Evolutionary conservation across 2,888 invertebrate genomes (phyloP).

Genomic region (Scaptomyza tumidula): DNA sequence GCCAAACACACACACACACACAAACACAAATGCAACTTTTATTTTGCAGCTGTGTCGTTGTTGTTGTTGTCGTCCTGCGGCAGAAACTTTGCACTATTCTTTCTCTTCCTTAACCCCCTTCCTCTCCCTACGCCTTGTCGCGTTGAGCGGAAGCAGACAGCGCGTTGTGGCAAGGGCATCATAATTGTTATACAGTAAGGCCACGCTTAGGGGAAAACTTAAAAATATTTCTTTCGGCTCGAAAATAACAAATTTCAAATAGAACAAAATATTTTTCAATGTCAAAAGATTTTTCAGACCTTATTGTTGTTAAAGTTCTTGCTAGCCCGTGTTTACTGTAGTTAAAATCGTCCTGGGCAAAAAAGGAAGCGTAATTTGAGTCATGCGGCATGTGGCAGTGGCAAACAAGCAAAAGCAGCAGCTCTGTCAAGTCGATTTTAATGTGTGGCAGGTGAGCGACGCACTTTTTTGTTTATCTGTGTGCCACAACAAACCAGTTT

Average conservation of each 20-base stretch:
- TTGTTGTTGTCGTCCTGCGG: conserved; percentile 21
- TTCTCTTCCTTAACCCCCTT: neutral
- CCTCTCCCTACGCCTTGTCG: neutral
- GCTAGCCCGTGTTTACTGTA: neutral
- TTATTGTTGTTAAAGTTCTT: too few species aligned
- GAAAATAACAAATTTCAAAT: too few species aligned
- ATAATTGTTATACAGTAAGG: conserved; percentile 59
- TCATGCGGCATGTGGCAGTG: conserved; percentile 73
- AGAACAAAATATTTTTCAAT: neutral
- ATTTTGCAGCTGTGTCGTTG: conserved; percentile 62
- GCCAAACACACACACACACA: conserved; percentile 22
- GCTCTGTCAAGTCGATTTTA: conserved; percentile 14
- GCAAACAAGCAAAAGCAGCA: conserved; percentile 14
- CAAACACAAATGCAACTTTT: conserved; percentile 1
- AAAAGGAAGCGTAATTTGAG: conserved; percentile 69
- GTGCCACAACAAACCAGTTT: conserved; percentile 41
- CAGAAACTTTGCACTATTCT: conserved; percentile 39
- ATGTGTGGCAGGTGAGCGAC: conserved; percentile 56
- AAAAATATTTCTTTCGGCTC: neutral
- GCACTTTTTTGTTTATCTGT: conserved; percentile 22
- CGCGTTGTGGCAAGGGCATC: conserved; percentile 40
- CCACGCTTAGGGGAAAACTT: neutral
- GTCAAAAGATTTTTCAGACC: neutral
- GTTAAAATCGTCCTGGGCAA: conserved; percentile 15
- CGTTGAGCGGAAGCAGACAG: conserved; percentile 59